Evolutionary conservation across 2,888 invertebrate species (phyloP), one percentile per base, ranked within the genome.

Genomic region (Nomada hirtipes): DNA sequence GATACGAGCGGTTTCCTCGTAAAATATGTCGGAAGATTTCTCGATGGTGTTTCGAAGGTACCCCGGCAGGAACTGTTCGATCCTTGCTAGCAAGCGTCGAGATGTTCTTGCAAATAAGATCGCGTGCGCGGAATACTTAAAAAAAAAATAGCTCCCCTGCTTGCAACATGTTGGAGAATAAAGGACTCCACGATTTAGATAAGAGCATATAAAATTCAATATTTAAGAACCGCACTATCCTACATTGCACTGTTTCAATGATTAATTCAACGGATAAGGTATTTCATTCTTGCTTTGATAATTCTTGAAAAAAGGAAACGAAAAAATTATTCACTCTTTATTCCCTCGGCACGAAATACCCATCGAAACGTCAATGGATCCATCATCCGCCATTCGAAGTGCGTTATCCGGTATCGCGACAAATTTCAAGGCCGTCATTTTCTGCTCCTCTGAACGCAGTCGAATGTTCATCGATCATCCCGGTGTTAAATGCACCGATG

Each of bases 361-460:
- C 18, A 42, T 50, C 29, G 1, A 65, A 55, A 20, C 26, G 11
- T 13, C 36, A 36, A 42, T 52, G 59, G 65, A 79, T 78, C 71
- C 69, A 70, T 77, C 78, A 60, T 65, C 36, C 18, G 9, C 23
- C n/a, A 23, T 42, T 44, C n/a, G 52, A 13, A 47, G 4, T 7
- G 60, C 53, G 47, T 52, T 26, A 53, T 55, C 59, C 44, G 29
- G 13, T 29, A 36, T 23, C 44, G 53, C 55, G 76, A 72, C 65
- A 72, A 76, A 82, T 81, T 76, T 72, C 76, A 82, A 81, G 71
- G 81, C 52, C 82, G 59, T 76, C 57, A 76, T 82, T 81, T 82
- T 82, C 82, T 67, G 81, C 76, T 53, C 60, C 60, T 64, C 53
- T 23, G 81, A 23, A 55, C 68, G 60, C 42, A 59, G 72, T 44